These are phyloP conservation scores for Drosophila paramelanica DNA, from an alignment of 2,888 invertebrate species.

Conservation along the genomic window DNA sequence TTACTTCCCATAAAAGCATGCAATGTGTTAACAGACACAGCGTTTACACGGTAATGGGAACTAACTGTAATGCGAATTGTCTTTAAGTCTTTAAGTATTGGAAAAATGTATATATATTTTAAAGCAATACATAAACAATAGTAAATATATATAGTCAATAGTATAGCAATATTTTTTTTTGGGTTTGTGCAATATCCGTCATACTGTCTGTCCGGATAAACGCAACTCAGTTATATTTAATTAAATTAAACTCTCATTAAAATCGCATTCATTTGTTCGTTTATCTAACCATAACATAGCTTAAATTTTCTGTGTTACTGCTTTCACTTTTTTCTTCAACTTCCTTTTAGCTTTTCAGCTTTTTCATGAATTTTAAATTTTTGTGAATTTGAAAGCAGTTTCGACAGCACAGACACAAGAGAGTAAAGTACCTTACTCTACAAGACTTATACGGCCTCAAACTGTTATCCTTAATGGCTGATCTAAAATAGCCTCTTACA, in stretches of 20 bases:
- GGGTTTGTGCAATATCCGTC: no score
- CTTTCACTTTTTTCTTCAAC: neutral
- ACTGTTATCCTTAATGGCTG: neutral
- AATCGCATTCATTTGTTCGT: neutral
- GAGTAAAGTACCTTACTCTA: neutral
- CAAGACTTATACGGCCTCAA: neutral
- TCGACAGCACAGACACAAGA: neutral
- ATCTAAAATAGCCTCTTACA: constrained; percentile 3
- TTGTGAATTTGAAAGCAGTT: neutral
- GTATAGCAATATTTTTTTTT: no score
- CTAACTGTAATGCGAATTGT: neutral
- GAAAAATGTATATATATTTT: no score
- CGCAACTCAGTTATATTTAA: neutral
- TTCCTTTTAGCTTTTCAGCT: neutral
- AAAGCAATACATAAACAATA: no score
- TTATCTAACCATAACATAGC: neutral
- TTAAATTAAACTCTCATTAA: neutral
- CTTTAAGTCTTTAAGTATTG: neutral
- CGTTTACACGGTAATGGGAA: neutral
- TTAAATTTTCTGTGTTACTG: neutral
- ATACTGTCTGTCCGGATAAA: no score
- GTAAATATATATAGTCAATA: no score
- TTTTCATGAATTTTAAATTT: neutral
- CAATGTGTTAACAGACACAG: neutral
- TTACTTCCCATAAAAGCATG: neutral